Evolutionary conservation across 2,888 invertebrate species (phyloP), one percentile per base, ranked within the genome.

Genomic region (Cephus pulcher): DNA sequence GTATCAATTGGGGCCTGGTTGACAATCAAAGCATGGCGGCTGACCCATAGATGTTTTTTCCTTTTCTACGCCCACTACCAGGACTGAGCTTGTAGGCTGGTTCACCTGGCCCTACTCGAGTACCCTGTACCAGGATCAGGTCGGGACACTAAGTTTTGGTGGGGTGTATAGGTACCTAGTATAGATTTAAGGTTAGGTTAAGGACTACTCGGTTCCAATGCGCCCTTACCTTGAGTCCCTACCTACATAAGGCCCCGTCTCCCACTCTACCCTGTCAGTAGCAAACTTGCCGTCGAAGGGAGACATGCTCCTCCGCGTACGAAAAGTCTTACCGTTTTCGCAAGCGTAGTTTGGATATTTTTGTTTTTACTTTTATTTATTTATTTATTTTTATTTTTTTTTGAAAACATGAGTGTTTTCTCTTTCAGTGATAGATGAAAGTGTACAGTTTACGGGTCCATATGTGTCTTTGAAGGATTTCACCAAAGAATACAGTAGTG

Each of bases 191-290:
- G 40, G 40, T 40, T 40, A 40, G 40, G 40, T 40, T 40, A 15
- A 15, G 12, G 11, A 70, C 12, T 30, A 4, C 12, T 70, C 32
- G 70, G 30, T 30, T 32, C 33, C 70, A 33, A 70, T 74, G 75
- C 82, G 75, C 84, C 80, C 83, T 84, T 81, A 84, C 82, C 83
- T 85, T 76, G 79, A 87, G 86, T 83, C 85, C 85, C 86, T 82
- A 85, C 82, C 86, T 90, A 90, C 90, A 90, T 90, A 91, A 90
- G 91, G 90, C 91, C 90, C 88, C 77, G 71, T 78, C 70, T 71
- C 77, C 82, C 79, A 83, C 86, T 87, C 89, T 85, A 12, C 34
- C 87, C 86, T 86, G 87, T 86, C 89, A 91, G 91, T 91, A 84
- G 82, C 82, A 85, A 87, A 86, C 84, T 83, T 86, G 85, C 86